Evolutionary conservation across 2,888 invertebrate genomes (phyloP).

Genomic region (Agrochola litura): DNA sequence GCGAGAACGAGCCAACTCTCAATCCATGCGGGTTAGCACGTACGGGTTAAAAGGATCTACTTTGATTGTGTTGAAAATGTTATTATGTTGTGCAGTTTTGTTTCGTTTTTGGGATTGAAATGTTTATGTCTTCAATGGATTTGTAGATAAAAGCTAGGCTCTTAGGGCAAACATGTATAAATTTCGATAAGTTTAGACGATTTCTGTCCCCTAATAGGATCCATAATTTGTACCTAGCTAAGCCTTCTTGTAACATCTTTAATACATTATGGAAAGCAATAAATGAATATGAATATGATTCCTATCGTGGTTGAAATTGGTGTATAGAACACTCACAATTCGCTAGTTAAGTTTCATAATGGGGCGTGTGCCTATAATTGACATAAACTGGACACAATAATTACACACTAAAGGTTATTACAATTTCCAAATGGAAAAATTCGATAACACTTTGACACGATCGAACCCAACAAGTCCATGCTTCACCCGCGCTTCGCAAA

Average conservation of each 20-base stretch:
- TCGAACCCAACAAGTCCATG: neutral
- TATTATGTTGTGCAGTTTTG: constrained; percentile 20
- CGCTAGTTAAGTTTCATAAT: neutral
- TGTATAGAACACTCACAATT: neutral
- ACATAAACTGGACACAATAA: neutral
- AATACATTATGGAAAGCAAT: no score
- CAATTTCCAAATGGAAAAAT: neutral
- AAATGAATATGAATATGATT: no score
- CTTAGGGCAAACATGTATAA: neutral
- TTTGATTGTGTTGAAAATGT: constrained; percentile 27
- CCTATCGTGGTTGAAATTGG: neutral
- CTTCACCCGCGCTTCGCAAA: no score
- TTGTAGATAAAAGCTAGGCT: neutral
- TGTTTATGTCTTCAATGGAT: neutral
- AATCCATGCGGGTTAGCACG: constrained; percentile 38
- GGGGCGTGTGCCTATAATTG: neutral
- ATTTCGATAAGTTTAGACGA: no score
- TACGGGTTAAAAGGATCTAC: constrained; percentile 10
- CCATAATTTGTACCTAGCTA: no score
- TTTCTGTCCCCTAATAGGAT: no score
- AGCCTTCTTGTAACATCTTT: no score
- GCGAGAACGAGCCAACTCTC: constrained; percentile 13
- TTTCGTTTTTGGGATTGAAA: neutral
- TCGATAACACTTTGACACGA: neutral
- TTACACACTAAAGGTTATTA: neutral